Conservation (phyloP, 2,888 invertebrate species). For the Piscicola geometra region DNA sequence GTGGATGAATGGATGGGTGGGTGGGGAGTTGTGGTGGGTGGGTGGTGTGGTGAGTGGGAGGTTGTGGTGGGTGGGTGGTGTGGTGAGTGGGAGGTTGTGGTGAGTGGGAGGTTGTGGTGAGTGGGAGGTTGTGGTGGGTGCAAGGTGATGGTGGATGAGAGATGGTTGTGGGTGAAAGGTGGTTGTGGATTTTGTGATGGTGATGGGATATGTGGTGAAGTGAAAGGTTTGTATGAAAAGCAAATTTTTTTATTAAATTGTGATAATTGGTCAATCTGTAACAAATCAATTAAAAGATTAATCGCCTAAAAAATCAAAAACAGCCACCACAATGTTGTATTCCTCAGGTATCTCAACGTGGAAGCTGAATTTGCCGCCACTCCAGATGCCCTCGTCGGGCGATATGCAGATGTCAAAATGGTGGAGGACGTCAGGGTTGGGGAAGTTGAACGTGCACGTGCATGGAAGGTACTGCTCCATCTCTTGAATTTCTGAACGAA, state of each 20-base stretch:
- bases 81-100: no score
- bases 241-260: neutral
- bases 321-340: constrained; percentile 93
- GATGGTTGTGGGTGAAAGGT: no score
- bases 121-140: no score
- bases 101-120: no score
- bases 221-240: neutral
- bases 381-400: constrained; percentile 86
- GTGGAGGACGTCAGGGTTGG: constrained; percentile 75
- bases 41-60: constrained; percentile 6
- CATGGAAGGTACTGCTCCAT: constrained; percentile 78
- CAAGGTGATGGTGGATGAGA: no score
- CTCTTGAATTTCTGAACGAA: constrained; percentile 64
- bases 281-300: no score
- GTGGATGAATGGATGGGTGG: no score
- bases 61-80: neutral
- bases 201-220: no score
- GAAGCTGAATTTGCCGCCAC: constrained; percentile 79
- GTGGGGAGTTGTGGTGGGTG: no score
- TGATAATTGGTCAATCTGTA: no score
- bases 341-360: constrained; percentile 81
- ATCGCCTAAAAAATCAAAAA: no score
- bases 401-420: constrained; percentile 76
- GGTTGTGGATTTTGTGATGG: no score
- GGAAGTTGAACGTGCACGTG: constrained; percentile 73